Evolutionary conservation across 2,113 vertebrate species (phyloP).

Genomic region (Rissa tridactyla): DNA sequence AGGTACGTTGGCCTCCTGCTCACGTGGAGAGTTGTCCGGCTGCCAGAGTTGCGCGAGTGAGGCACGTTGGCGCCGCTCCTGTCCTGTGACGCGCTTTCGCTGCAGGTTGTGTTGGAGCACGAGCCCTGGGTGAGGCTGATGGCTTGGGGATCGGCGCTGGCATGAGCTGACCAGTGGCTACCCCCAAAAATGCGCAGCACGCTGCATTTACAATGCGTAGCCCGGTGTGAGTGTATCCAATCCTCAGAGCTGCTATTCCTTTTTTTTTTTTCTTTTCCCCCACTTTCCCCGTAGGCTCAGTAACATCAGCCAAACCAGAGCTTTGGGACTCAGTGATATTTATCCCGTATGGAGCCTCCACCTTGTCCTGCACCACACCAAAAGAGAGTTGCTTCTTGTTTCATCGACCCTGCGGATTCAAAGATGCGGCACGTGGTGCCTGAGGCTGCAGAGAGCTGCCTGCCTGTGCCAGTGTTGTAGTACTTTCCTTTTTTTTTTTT

Average conservation of each 20-base stretch:
- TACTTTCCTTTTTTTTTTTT: not conserved
- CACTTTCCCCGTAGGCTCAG: not conserved
- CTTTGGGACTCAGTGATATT: not conserved
- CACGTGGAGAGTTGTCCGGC: not conserved
- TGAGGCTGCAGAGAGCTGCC: not conserved
- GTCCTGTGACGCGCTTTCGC: not conserved
- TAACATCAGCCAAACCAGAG: not conserved
- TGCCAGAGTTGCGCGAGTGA: not conserved
- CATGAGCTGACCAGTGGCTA: not conserved
- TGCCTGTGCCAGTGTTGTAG: not conserved
- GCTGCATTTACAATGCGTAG: not conserved
- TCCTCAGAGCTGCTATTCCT: not conserved
- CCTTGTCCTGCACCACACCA: not conserved
- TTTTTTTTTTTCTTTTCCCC: not conserved
- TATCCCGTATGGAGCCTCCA: not conserved
- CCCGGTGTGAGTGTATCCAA: rapidly evolving
- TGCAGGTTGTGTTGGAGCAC: not conserved
- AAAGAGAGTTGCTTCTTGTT: not conserved
- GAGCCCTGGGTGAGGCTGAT: not conserved
- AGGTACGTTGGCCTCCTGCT: not conserved
- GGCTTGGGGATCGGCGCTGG: not conserved
- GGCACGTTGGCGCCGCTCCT: not conserved
- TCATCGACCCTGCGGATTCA: not conserved
- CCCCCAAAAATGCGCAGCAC: not conserved
- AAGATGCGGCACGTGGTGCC: not conserved